These are phyloP conservation scores for Agrochola lota DNA, from an alignment of 2,888 invertebrate genomes.

Conservation along the genomic window DNA sequence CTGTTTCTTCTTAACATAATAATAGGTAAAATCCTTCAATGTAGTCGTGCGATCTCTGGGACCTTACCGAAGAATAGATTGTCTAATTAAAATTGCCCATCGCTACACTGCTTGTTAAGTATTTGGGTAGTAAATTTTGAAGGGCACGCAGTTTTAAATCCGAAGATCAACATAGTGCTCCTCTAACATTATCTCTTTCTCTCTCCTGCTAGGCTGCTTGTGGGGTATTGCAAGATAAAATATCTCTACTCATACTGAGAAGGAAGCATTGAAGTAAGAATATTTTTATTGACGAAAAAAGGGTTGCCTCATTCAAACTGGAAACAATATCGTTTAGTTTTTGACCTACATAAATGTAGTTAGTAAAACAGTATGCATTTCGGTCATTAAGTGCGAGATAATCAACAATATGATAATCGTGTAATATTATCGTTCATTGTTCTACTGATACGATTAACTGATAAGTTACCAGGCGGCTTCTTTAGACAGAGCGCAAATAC, in stretches of 20 bases:
- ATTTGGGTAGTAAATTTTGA: not conserved
- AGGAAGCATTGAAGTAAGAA: not conserved
- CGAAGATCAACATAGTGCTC: not conserved
- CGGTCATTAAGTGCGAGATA: not conserved
- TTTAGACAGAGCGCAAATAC: not conserved
- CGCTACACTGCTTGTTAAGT: not conserved
- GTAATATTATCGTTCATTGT: conserved; percentile 19
- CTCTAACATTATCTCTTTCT: not conserved
- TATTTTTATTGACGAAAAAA: not conserved
- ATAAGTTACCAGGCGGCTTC: not conserved
- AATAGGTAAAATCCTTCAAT: not conserved
- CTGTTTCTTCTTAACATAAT: not conserved
- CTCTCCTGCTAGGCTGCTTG: not conserved
- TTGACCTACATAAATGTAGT: not conserved
- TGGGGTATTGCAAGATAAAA: not conserved
- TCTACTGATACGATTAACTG: conserved; percentile 10
- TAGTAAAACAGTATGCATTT: not conserved
- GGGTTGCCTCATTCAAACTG: not conserved
- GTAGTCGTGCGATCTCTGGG: not conserved
- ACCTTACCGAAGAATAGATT: not conserved
- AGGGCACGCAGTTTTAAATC: not conserved
- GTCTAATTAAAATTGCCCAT: not conserved
- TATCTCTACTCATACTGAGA: not conserved
- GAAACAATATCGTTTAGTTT: not conserved
- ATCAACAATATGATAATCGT: not conserved